Evolutionary conservation across 2,113 vertebrate species (phyloP).

Genomic region (Psettodes erumei): DNA sequence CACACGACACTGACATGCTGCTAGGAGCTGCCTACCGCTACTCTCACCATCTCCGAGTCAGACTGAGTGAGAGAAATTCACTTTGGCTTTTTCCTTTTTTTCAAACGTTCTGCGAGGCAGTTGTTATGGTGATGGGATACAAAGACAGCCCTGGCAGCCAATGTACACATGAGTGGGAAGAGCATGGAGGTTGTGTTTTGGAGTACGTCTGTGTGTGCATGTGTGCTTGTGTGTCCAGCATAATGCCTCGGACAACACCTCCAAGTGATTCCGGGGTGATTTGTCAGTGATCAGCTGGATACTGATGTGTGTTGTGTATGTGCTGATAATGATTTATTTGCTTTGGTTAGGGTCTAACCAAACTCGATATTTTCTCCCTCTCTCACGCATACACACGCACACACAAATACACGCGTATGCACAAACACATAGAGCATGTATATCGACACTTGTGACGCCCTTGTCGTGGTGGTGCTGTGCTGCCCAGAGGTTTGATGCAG

Average conservation of each 20-base stretch:
- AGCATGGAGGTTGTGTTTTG: conserved; percentile 60
- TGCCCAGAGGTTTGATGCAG: no score
- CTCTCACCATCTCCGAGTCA: conserved; percentile 72
- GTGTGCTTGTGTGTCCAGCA: conserved; percentile 34
- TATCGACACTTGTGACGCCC: no score
- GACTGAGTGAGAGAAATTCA: conserved; percentile 77
- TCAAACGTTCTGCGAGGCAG: conserved; percentile 67
- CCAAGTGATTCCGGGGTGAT: conserved; percentile 45
- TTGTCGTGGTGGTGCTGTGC: no score
- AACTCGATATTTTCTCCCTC: conserved; percentile 4
- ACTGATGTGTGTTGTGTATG: conserved; percentile 65
- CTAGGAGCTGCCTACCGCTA: conserved; percentile 44
- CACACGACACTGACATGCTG: conserved; percentile 36
- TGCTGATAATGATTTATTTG: conserved; percentile 52
- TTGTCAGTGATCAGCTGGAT: conserved; percentile 55
- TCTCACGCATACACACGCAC: neutral
- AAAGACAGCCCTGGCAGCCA: conserved; percentile 77
- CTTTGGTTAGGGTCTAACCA: conserved; percentile 10
- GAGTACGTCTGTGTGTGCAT: conserved; percentile 26
- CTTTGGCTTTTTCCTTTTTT: conserved; percentile 58
- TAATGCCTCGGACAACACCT: conserved; percentile 37
- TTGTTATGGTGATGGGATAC: conserved; percentile 87
- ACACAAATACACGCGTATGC: neutral
- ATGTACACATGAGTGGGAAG: conserved; percentile 67
- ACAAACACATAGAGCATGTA: neutral